phyloP scores from a whole-genome alignment of 1,140 invertebrate species.

The Leptinotarsa lineolata region DNA sequence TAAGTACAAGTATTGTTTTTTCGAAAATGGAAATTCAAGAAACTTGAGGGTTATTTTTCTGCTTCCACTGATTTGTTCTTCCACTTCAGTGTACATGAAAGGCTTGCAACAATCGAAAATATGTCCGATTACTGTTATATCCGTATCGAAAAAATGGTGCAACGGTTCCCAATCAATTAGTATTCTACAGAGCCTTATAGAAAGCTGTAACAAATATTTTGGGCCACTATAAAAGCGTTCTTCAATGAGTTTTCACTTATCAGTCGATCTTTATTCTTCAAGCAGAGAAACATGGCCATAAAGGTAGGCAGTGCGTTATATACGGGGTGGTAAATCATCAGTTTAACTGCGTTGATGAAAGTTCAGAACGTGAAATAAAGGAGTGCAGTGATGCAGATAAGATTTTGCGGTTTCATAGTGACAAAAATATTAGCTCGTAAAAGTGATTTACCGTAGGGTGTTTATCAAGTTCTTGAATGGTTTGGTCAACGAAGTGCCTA shows the following conservation, averaged over 20 bases:
- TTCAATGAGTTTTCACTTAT: conserved; percentile 16
- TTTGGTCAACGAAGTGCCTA: too few relatives aligned
- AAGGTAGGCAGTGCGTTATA: conserved; percentile 10
- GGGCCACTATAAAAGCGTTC: conserved; percentile 19
- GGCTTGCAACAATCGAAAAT: neutral
- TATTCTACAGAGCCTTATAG: conserved; percentile 26
- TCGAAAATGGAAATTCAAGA: too few relatives aligned
- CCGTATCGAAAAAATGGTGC: conserved; percentile 23
- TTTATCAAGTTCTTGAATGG: too few relatives aligned
- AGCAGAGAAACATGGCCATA: conserved; percentile 19
- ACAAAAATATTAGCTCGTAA: conserved; percentile 11
- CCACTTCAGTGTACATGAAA: too few relatives aligned
- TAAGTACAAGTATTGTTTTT: too few relatives aligned
- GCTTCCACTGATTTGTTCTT: too few relatives aligned
- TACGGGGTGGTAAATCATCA: conserved; percentile 12
- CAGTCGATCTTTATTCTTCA: conserved; percentile 22
- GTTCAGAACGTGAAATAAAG: conserved; percentile 19
- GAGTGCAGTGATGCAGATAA: conserved; percentile 13
- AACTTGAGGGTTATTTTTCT: too few relatives aligned
- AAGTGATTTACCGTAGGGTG: neutral
- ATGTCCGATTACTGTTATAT: neutral
- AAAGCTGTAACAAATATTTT: conserved; percentile 24
- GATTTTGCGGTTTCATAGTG: conserved; percentile 11
- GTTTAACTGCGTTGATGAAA: neutral
- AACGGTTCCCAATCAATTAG: conserved; percentile 15